A percentile compares a stretch with the other conserved stretches of the same genome.
These are phyloP conservation scores for Ageneiosus marmoratus DNA, from an alignment of 2,113 vertebrate genomes.

Conservation along the genomic window DNA sequence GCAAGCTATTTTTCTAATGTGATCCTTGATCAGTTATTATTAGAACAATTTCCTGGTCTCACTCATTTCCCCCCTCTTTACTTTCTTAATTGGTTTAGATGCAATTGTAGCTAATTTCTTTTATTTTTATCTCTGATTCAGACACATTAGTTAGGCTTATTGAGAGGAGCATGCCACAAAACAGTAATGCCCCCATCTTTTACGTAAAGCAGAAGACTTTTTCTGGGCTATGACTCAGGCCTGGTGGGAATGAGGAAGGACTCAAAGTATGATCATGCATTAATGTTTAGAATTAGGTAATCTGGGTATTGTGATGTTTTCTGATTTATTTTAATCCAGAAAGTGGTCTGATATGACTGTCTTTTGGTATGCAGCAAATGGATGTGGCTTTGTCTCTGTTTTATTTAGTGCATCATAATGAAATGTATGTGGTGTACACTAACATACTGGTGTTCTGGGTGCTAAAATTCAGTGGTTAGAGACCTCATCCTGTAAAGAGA, in stretches of 20 bases:
- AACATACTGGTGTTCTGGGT: background rate
- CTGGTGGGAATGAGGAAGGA: constrained; percentile 7
- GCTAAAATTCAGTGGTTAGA: background rate
- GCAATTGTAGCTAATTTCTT: constrained; percentile 35
- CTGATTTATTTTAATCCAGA: background rate
- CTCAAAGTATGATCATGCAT: background rate
- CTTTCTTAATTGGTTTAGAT: constrained; percentile 34
- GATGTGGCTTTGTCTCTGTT: background rate
- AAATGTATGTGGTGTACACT: background rate
- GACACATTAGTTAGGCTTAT: constrained; percentile 34
- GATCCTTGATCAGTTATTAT: background rate
- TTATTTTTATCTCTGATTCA: constrained; percentile 50
- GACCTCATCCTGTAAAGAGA: background rate
- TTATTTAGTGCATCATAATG: background rate
- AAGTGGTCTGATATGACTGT: background rate
- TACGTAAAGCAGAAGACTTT: constrained; percentile 19
- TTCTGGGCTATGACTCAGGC: background rate
- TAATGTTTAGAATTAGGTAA: constrained; percentile 17
- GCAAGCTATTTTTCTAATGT: background rate
- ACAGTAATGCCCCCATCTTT: constrained; percentile 10
- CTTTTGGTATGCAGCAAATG: background rate
- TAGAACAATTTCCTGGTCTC: constrained; percentile 34
- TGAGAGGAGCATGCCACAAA: constrained; percentile 29
- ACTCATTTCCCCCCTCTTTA: constrained; percentile 44
- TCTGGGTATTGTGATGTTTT: background rate